Evolutionary conservation across 1,140 invertebrate genomes (phyloP).

Genomic region (Bacillus rossius): DNA sequence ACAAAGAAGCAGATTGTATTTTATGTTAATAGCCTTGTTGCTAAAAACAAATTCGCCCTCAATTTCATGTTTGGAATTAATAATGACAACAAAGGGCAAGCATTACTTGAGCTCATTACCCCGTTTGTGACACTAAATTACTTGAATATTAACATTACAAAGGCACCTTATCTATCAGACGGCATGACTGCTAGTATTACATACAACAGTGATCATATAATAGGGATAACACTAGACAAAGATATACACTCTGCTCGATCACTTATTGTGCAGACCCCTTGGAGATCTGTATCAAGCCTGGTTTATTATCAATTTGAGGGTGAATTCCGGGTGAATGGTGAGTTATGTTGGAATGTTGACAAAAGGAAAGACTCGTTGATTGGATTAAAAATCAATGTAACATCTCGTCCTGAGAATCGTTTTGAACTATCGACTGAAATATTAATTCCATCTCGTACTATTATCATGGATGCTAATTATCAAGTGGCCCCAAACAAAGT

Average conservation of each 20-base stretch:
- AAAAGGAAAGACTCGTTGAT: not conserved
- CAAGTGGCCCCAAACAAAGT: not conserved
- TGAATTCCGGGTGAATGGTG: not conserved
- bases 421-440: not conserved
- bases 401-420: not conserved
- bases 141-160: not conserved
- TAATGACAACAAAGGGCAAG: not conserved
- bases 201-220: too few relatives aligned
- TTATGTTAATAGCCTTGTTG: not conserved
- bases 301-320: not conserved
- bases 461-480: not conserved
- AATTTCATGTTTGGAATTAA: not conserved
- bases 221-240: too few relatives aligned
- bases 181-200: too few relatives aligned
- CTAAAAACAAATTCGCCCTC: not conserved
- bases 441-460: slow-evolving; percentile 5
- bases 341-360: slow-evolving; percentile 6
- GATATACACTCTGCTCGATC: too few relatives aligned
- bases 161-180: too few relatives aligned
- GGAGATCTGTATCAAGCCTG: not conserved
- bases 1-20: not conserved
- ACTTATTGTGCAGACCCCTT: not conserved
- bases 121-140: not conserved
- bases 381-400: not conserved
- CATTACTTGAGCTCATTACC: not conserved